Conservation (phyloP, 2,888 invertebrate genomes). For the Rhogogaster chlorosoma region DNA sequence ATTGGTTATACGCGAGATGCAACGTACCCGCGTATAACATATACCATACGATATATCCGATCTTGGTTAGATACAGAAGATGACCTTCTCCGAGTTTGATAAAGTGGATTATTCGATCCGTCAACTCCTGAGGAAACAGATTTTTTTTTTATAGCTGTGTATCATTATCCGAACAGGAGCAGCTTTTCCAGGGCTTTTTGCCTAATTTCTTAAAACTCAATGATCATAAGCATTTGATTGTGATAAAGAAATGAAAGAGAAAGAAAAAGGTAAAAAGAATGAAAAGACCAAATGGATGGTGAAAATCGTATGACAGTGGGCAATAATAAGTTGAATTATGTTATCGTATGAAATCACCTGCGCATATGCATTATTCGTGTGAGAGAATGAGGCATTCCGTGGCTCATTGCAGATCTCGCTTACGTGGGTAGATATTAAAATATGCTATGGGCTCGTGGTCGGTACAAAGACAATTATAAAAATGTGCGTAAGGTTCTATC, state of each 20-base stretch:
- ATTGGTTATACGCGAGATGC: constrained; percentile 30
- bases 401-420: not conserved
- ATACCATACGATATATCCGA: constrained; percentile 12
- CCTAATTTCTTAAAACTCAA: too few species aligned
- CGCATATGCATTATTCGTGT: not conserved
- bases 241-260: not conserved
- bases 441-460: not conserved
- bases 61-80: constrained; percentile 22
- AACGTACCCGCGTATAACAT: constrained; percentile 1
- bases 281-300: not conserved
- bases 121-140: not conserved
- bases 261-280: not conserved
- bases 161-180: too few species aligned
- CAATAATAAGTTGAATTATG: constrained; percentile 16
- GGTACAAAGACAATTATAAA: constrained; percentile 17
- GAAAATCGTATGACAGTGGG: not conserved
- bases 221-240: too few species aligned
- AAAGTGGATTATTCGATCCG: not conserved
- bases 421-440: constrained; percentile 41
- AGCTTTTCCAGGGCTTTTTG: too few species aligned
- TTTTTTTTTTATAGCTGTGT: not conserved
- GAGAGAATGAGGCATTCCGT: not conserved
- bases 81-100: constrained; percentile 33
- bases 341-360: constrained; percentile 38
- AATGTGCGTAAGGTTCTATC: constrained; percentile 12